These are phyloP conservation scores for Oppia nitens DNA, from an alignment of 1,140 invertebrate genomes.

Conservation along the genomic window DNA sequence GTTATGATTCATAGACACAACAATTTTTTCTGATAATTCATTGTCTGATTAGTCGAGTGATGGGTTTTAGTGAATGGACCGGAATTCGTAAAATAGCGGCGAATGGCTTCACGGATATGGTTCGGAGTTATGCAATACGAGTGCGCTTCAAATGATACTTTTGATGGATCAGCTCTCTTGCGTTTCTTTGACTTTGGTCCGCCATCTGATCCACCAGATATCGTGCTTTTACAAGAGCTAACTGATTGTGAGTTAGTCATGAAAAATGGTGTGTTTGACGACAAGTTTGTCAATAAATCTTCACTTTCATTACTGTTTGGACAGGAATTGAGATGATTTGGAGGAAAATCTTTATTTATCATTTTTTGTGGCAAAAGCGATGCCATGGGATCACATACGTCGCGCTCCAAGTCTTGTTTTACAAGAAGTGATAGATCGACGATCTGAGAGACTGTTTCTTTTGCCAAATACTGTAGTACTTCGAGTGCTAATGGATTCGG, in stretches of 20 bases:
- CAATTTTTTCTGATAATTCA: not conserved
- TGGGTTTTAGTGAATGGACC: slow-evolving; percentile 24
- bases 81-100: slow-evolving; percentile 32
- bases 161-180: slow-evolving; percentile 17
- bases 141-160: slow-evolving; percentile 18
- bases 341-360: slow-evolving; percentile 23
- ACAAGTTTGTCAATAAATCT: not conserved
- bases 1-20: not conserved
- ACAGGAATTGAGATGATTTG: not conserved
- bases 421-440: slow-evolving; percentile 44
- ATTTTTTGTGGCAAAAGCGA: slow-evolving; percentile 23
- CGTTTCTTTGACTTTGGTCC: slow-evolving; percentile 19
- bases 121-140: slow-evolving; percentile 32
- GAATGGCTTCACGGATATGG: slow-evolving; percentile 39
- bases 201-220: not conserved
- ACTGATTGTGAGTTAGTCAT: not conserved
- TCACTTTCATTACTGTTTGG: not conserved
- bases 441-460: slow-evolving; percentile 38
- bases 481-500: slow-evolving; percentile 35
- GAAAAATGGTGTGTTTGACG: not conserved
- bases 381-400: slow-evolving; percentile 32
- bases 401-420: slow-evolving; percentile 37
- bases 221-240: not conserved
- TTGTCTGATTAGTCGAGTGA: not conserved
- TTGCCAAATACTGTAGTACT: slow-evolving; percentile 43